Percentiles rank a stretch among this genome's conserved stretches.
Evolutionary conservation across 1,140 invertebrate species (phyloP).

Genomic region (Euwallacea fornicatus): DNA sequence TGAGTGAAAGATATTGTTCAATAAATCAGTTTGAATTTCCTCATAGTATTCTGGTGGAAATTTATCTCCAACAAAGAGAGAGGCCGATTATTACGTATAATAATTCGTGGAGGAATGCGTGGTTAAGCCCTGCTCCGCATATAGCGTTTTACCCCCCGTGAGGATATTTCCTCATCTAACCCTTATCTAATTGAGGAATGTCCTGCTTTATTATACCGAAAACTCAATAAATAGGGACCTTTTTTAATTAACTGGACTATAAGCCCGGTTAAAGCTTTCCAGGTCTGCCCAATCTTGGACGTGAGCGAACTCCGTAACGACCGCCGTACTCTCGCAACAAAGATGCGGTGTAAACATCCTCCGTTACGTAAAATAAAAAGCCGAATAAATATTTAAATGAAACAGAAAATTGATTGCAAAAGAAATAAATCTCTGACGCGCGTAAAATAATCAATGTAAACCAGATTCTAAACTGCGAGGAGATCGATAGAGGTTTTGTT

Average conservation of each 20-base stretch:
- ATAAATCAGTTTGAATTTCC: too few relatives aligned
- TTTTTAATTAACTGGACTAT: conserved; percentile 36
- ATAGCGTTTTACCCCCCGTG: conserved; percentile 32
- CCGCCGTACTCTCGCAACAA: background rate
- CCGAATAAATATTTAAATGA: conserved; percentile 26
- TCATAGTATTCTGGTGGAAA: too few relatives aligned
- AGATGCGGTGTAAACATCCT: background rate
- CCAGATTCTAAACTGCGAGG: conserved; percentile 26
- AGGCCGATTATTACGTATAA: conserved; percentile 37
- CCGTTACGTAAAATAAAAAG: conserved; percentile 1
- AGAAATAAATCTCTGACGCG: conserved; percentile 25
- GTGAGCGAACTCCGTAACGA: too few relatives aligned
- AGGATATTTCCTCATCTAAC: conserved; percentile 34
- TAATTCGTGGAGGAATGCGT: conserved; percentile 36
- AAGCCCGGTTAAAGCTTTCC: conserved; percentile 18
- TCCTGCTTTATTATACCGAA: conserved; percentile 34
- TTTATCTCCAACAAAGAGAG: too few relatives aligned
- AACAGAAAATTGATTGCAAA: conserved; percentile 11
- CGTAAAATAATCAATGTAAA: conserved; percentile 32
- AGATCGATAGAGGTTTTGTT: conserved; percentile 34
- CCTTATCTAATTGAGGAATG: conserved; percentile 41
- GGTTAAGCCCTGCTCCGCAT: conserved; percentile 34
- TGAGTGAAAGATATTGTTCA: too few relatives aligned
- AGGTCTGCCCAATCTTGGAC: too few relatives aligned
- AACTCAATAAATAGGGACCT: conserved; percentile 35